Conservation (phyloP, 2,797 vertebrate genomes). For the Enteromius viviparus region DNA sequence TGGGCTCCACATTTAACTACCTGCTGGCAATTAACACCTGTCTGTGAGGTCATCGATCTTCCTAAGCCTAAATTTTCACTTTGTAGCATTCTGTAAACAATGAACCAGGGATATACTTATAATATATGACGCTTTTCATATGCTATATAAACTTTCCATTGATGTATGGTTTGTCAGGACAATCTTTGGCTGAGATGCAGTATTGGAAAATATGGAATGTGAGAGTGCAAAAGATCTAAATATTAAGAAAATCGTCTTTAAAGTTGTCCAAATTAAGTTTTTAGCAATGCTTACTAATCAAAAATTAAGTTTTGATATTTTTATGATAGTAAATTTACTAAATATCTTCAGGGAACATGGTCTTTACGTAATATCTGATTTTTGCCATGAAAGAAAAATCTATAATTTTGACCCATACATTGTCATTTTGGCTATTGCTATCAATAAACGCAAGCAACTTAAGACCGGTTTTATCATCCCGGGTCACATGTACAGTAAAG, state of each 20-base stretch:
- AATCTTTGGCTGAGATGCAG: not conserved
- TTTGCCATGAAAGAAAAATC: not conserved
- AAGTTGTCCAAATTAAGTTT: not conserved
- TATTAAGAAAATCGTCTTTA: not conserved
- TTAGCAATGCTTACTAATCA: not conserved
- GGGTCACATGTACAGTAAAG: not conserved
- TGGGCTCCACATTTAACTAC: conserved; percentile 44
- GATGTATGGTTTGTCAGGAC: not conserved
- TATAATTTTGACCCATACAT: not conserved
- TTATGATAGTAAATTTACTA: not conserved
- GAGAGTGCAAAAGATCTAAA: not conserved
- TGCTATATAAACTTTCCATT: not conserved
- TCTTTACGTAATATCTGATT: not conserved
- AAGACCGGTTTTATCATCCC: not conserved
- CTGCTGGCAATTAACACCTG: conserved; percentile 56
- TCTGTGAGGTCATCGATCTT: conserved; percentile 49
- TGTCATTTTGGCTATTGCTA: not conserved
- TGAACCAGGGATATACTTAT: not conserved
- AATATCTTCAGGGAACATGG: not conserved
- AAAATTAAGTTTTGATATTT: not conserved
- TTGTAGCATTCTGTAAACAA: conserved; percentile 1
- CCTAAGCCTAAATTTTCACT: conserved; percentile 21
- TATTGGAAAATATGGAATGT: not conserved
- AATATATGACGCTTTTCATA: too few relatives aligned
- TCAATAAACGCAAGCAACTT: not conserved